phyloP scores from a whole-genome alignment of 2,113 vertebrate species.

The Reinhardtius hippoglossoides region DNA sequence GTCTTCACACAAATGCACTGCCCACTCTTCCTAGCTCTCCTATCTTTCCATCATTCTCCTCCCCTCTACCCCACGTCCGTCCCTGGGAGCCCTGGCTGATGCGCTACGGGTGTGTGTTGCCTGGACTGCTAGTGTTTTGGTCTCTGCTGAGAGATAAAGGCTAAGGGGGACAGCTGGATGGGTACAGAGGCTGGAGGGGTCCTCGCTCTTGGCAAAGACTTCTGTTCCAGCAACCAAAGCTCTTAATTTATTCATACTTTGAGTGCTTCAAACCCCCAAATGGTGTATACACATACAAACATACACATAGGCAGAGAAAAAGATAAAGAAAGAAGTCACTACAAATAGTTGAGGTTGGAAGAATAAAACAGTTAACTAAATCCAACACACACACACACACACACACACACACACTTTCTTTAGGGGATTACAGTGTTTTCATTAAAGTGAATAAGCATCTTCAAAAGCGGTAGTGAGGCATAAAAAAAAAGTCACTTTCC shows the following conservation, averaged over 20 bases:
- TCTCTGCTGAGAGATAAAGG: slow-evolving; percentile 45
- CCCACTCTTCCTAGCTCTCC: slow-evolving; percentile 9
- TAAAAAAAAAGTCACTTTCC: slow-evolving; percentile 59
- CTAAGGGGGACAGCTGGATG: slow-evolving; percentile 73
- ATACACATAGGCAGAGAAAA: slow-evolving; percentile 13
- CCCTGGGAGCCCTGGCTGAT: slow-evolving; percentile 42
- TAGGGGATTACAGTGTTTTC: slow-evolving; percentile 74
- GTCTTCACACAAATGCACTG: slow-evolving; percentile 37
- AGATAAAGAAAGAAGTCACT: slow-evolving; percentile 37
- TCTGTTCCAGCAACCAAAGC: slow-evolving; percentile 61
- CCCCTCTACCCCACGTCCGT: slow-evolving; percentile 9
- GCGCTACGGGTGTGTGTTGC: slow-evolving; percentile 43
- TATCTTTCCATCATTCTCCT: slow-evolving; percentile 36
- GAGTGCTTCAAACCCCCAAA: slow-evolving; percentile 66
- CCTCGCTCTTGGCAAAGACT: slow-evolving; percentile 62
- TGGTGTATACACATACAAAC: slow-evolving; percentile 35
- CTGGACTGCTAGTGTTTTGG: slow-evolving; percentile 57
- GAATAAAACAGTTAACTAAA: slow-evolving; percentile 27
- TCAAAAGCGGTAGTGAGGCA: slow-evolving; percentile 69
- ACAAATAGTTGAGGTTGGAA: slow-evolving; percentile 41
- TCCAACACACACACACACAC: slow-evolving; percentile 25
- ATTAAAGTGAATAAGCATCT: slow-evolving; percentile 71
- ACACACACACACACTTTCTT: slow-evolving; percentile 69
- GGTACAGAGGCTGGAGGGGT: slow-evolving; percentile 69
- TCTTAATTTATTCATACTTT: slow-evolving; percentile 77